Conservation (phyloP, 2,888 invertebrate species). For the Eupithecia pulchellata region DNA sequence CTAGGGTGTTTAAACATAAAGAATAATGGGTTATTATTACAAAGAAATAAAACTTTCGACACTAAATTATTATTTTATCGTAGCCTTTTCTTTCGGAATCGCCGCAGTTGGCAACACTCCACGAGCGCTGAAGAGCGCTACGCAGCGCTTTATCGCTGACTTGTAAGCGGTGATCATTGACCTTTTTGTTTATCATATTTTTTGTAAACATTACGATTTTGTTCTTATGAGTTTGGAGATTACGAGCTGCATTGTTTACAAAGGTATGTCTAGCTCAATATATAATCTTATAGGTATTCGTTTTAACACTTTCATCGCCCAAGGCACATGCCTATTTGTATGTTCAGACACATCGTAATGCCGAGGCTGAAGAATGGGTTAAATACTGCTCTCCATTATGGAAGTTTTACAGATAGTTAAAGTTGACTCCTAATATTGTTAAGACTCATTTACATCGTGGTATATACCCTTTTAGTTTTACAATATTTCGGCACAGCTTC, state of each 20-base stretch:
- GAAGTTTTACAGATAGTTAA: too few species aligned
- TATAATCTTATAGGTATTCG: conserved; percentile 1
- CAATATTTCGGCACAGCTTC: too few species aligned
- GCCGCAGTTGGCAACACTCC: conserved; percentile 32
- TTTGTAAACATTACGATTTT: conserved; percentile 61
- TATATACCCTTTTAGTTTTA: too few species aligned
- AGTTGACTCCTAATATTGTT: too few species aligned
- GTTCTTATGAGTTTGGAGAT: conserved; percentile 28
- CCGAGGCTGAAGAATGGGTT: too few species aligned
- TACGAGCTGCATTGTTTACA: conserved; percentile 30
- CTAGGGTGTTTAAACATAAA: neutral
- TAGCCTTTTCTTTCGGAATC: neutral
- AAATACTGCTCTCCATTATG: too few species aligned
- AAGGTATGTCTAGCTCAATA: conserved; percentile 23
- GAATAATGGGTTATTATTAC: neutral
- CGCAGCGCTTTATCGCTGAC: conserved; percentile 73
- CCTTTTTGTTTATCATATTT: conserved; percentile 79
- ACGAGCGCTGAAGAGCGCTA: conserved; percentile 63
- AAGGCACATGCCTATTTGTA: too few species aligned
- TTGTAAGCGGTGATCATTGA: conserved; percentile 70
- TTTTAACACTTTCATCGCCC: too few species aligned
- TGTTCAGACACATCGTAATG: too few species aligned
- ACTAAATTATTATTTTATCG: neutral
- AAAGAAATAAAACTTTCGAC: neutral
- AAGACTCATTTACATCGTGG: too few species aligned